These are phyloP conservation scores for Microchrysa polita DNA, from an alignment of 2,888 invertebrate species.

Conservation along the genomic window DNA sequence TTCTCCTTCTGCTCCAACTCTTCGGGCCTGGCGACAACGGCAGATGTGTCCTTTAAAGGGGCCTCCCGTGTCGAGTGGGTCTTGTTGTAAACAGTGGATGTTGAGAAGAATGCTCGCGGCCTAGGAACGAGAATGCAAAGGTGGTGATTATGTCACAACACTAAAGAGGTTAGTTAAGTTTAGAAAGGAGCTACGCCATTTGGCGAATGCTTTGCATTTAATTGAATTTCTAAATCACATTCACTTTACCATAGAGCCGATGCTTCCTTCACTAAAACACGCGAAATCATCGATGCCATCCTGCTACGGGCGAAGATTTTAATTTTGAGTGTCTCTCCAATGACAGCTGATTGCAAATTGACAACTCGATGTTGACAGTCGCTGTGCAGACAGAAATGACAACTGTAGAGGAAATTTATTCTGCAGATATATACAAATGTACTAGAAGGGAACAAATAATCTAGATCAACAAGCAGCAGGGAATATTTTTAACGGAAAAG, in stretches of 20 bases:
- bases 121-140: slow-evolving; percentile 39
- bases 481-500: no score
- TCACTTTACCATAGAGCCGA: slow-evolving; percentile 13
- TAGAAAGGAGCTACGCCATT: neutral
- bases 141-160: slow-evolving; percentile 43
- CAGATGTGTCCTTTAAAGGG: slow-evolving; percentile 58
- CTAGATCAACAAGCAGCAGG: no score
- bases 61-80: slow-evolving; percentile 55
- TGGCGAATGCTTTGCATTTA: no score
- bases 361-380: neutral
- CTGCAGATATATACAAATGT: neutral
- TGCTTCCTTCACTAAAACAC: slow-evolving; percentile 1
- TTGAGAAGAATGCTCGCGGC: slow-evolving; percentile 45
- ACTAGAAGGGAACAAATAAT: neutral
- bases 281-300: slow-evolving; percentile 16
- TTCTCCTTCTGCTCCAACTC: slow-evolving; percentile 61
- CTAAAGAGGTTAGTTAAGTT: neutral
- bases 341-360: neutral
- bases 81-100: slow-evolving; percentile 40
- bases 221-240: neutral
- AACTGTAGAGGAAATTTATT: neutral
- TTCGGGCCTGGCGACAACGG: slow-evolving; percentile 59
- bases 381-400: neutral
- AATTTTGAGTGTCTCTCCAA: neutral
- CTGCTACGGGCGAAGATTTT: neutral